Percentiles rank a stretch among this genome's conserved stretches.
Evolutionary conservation across 2,797 vertebrate genomes (phyloP).

Genomic region (Acrossocheilus wenchowensis): DNA sequence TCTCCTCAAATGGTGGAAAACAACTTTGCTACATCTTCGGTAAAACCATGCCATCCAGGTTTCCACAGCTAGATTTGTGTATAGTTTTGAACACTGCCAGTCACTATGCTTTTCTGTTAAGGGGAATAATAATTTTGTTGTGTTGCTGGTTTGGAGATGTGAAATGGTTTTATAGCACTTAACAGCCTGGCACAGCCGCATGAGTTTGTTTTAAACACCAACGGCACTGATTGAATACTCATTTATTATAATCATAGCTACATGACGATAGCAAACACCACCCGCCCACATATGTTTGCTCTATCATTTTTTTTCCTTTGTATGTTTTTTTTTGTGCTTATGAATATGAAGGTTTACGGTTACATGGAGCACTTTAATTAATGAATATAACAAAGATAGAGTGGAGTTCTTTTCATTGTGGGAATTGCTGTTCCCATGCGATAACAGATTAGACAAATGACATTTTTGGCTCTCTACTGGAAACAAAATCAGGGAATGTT

Average conservation of each 20-base stretch:
- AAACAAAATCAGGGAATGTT: constrained; percentile 55
- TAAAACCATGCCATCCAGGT: constrained; percentile 35
- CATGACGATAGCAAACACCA: constrained; percentile 47
- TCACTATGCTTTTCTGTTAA: constrained; percentile 64
- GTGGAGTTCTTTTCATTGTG: not conserved
- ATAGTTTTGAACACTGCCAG: constrained; percentile 70
- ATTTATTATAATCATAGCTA: constrained; percentile 50
- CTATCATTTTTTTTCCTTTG: constrained; percentile 1
- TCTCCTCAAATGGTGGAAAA: constrained; percentile 60
- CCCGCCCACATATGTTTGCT: constrained; percentile 12
- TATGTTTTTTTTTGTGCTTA: constrained; percentile 26
- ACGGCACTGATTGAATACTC: constrained; percentile 47
- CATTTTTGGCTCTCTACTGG: constrained; percentile 33
- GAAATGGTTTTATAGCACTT: constrained; percentile 67
- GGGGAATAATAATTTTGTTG: constrained; percentile 61
- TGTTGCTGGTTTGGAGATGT: constrained; percentile 36
- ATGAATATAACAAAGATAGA: constrained; percentile 27
- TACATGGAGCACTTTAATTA: constrained; percentile 55
- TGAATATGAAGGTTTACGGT: constrained; percentile 51
- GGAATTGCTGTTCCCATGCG: not conserved
- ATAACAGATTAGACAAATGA: constrained; percentile 36
- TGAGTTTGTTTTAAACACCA: constrained; percentile 63
- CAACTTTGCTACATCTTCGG: constrained; percentile 47
- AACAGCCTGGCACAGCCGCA: constrained; percentile 65
- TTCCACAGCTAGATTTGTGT: constrained; percentile 62